Base-by-base conservation (phyloP, 2,888 invertebrate species). In the Pegoplata infirma region DNA sequence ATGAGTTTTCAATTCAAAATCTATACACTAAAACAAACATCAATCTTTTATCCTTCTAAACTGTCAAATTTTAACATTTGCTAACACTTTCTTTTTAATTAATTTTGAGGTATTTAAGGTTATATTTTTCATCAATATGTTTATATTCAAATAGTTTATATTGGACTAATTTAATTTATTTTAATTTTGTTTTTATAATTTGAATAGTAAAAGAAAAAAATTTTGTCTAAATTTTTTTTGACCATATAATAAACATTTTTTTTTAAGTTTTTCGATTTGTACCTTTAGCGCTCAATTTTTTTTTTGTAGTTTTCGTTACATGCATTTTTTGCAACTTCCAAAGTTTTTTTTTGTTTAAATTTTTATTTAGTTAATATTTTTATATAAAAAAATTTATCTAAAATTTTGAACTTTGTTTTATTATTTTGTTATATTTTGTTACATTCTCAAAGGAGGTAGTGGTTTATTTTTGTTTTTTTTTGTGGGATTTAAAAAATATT, bases 221-320 rank as follows among this genome's bases (percentile, higher is more conserved):
- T 64, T 49, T 55, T 61, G 49, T 19, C 59, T 66, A 79, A 75
- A 75, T 55, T 72, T 16, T 53, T 40, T 51, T 61, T 25, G 8
- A 16, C 40, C 36, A 36, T 19, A 14, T 59, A 23, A 46, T 59
- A 49, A 25, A 46, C 79, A 78, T 61, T 80, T 80, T 68, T 73
- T 69, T 51, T 75, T 74, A 36, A 58, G 56, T 83, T 51, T 56
- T 56, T 76, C 56, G 40, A 58, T 88, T 88, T 88, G 88, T 88
- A 88, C 88, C 88, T 84, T 88, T 85, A 88, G 88, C 88, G 88
- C 88, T 88, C 88, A 85, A 88, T 85, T 87, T 86, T 86, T n/a
- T n/a, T 84, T 63, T 49, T 83, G 79, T 82, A 82, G 81, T 77
- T 59, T 71, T 79, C 19, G n/a, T 44, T 58, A 58, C 36, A 25